Percentiles rank a stretch among this genome's conserved stretches.
phyloP scores from a whole-genome alignment of 2,888 invertebrate genomes.

The Lepidochrysops patricia region DNA sequence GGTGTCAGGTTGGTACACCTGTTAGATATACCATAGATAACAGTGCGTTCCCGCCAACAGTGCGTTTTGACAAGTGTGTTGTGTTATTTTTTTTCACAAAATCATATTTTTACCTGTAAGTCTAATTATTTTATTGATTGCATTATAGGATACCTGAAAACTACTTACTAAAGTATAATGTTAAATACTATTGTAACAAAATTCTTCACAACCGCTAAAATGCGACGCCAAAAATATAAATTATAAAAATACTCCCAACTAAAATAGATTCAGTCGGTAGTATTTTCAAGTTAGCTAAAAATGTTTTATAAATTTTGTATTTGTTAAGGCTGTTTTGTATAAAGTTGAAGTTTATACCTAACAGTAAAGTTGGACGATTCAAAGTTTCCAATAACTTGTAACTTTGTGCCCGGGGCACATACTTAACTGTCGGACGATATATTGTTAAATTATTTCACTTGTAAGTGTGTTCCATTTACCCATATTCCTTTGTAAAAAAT shows the following conservation, averaged over 20 bases:
- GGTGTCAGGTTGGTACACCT: constrained; percentile 65
- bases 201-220: not conserved
- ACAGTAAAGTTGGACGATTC: not conserved
- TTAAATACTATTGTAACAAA: not conserved
- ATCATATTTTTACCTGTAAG: not conserved
- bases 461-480: not conserved
- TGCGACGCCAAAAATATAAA: not conserved
- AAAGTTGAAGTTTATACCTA: not conserved
- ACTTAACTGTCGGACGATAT: not conserved
- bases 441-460: not conserved
- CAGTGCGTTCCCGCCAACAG: constrained; percentile 43
- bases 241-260: too few species aligned
- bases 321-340: not conserved
- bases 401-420: not conserved
- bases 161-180: not conserved
- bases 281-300: not conserved
- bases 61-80: constrained; percentile 12
- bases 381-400: not conserved
- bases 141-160: too few species aligned
- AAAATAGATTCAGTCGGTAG: not conserved
- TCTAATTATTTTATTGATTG: too few species aligned
- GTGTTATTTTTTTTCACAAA: not conserved
- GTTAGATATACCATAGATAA: constrained; percentile 41
- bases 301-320: not conserved
- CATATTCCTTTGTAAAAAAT: not conserved